These are phyloP conservation scores for Creontiades dilutus DNA, from an alignment of 2,888 invertebrate genomes.

Conservation along the genomic window DNA sequence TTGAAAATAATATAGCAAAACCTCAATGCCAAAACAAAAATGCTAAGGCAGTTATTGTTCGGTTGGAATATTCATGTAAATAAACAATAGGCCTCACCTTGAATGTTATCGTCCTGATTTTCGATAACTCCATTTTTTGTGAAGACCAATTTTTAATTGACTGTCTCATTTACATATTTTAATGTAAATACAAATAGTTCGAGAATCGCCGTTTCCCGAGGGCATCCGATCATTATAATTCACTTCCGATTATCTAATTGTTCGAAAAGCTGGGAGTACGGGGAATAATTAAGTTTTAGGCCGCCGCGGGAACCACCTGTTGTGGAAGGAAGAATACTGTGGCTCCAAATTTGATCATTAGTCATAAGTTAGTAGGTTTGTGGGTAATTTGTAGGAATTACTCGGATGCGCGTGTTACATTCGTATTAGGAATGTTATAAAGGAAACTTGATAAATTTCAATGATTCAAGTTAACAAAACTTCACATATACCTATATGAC, in stretches of 20 bases:
- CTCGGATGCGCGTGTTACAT: too few relatives aligned
- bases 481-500: too few relatives aligned
- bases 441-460: too few relatives aligned
- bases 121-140: background rate
- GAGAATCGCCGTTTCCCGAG: background rate
- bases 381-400: too few relatives aligned
- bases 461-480: too few relatives aligned
- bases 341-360: too few relatives aligned
- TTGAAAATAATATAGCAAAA: background rate
- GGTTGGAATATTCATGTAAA: background rate
- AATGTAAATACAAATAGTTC: background rate
- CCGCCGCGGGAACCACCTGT: conserved; percentile 21
- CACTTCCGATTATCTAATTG: conserved; percentile 2
- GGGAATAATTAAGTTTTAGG: conserved; percentile 19
- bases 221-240: conserved; percentile 9
- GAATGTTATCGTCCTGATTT: background rate
- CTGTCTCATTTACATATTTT: background rate
- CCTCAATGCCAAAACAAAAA: background rate
- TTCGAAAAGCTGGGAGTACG: background rate
- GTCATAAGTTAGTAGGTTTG: too few relatives aligned
- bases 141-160: background rate
- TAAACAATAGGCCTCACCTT: background rate
- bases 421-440: too few relatives aligned
- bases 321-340: background rate
- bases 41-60: background rate